Evolutionary conservation across 2,113 vertebrate genomes (phyloP), one percentile per base, ranked within the genome.

Genomic region (Lethenteron reissneri): DNA sequence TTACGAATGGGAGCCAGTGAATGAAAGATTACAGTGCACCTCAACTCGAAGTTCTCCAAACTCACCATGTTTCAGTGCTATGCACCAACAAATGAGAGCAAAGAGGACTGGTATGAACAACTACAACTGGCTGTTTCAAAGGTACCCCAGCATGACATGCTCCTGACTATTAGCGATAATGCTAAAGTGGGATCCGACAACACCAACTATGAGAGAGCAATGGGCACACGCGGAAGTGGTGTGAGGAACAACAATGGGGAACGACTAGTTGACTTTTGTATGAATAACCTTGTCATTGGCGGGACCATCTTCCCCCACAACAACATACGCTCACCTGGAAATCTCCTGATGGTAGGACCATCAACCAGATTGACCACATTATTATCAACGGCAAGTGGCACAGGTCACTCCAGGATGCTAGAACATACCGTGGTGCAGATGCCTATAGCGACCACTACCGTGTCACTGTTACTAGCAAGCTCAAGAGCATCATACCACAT

Each of bases 11-110:
- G 60, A 64, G 60, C 60, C 60, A 64, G 17, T 64, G 17, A 64
- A 17, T 17, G 60, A 64, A 64, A 64, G 60, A 41, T 41, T 41
- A 41, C n/a, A 41, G 25, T 41, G 25, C 25, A 41, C 25, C 17
- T 64, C 4, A 64, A 64, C 17, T 64, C 60, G 17, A 14, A 64
- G 60, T 17, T 15, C 60, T 64, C 2, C 60, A 64, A 64, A 17
- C 60, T 64, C 14, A 64, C 60, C 60, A 64, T 64, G 14, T 15
- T 17, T 15, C 60, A 64, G 17, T 64, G 17, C 60, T 64, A 64
- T 64, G 60, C 60, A 64, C 60, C 60, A 64, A 64, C 60, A 64
- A 64, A 64, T 64, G 60, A 64, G 60, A 17, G 17, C 3, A 64
- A 64, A 17, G 60, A 64, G 60, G 60, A 64, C 60, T 64, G 60